Evolutionary conservation across 2,113 vertebrate species (phyloP).

Genomic region (Bubo bubo): DNA sequence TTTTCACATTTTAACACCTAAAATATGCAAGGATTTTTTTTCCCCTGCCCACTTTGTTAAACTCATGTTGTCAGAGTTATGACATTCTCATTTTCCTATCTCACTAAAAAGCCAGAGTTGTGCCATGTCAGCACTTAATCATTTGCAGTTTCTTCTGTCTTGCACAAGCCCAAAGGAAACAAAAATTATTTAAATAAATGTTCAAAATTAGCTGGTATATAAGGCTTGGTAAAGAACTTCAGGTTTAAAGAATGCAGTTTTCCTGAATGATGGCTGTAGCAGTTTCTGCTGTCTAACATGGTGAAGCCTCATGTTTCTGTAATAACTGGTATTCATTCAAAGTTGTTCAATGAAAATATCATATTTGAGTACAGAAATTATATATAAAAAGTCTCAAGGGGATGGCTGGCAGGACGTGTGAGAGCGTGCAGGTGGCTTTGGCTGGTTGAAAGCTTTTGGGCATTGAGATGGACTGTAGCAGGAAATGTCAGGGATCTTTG

Average conservation of each 20-base stretch:
- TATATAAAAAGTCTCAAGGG: neutral
- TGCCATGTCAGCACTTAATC: neutral
- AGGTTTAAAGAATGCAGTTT: conserved; percentile 11
- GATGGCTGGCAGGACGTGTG: neutral
- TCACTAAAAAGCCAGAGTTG: neutral
- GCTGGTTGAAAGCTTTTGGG: neutral
- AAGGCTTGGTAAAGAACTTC: neutral
- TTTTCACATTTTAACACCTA: neutral
- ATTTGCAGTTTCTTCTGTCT: neutral
- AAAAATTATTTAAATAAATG: neutral
- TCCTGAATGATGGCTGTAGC: neutral
- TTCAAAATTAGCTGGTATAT: neutral
- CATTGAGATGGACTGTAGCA: neutral
- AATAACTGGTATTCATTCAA: neutral
- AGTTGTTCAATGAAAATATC: neutral
- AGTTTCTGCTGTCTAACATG: neutral
- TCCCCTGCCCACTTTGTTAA: neutral
- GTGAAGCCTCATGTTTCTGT: neutral
- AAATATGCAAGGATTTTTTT: neutral
- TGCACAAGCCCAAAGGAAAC: neutral
- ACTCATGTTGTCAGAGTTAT: neutral
- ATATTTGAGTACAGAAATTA: neutral
- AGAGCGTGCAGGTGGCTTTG: neutral
- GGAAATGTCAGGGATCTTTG: neutral
- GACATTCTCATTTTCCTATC: neutral